These are phyloP conservation scores for Mormyrus iriodes DNA, from an alignment of 2,113 vertebrate genomes.

Conservation along the genomic window DNA sequence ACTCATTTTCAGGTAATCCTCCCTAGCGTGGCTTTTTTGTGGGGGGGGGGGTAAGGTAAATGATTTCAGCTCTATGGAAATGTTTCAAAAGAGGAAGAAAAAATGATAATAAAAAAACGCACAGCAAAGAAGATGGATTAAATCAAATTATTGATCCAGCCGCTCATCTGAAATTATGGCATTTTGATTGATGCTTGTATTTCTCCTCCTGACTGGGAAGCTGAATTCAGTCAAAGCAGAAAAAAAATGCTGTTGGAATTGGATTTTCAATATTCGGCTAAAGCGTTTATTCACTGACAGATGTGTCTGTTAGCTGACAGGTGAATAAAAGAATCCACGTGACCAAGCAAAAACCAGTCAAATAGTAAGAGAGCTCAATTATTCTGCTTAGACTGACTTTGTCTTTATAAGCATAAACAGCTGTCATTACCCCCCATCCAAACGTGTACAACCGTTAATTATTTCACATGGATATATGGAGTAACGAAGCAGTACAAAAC, in stretches of 20 bases:
- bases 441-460: background rate
- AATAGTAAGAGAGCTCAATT: background rate
- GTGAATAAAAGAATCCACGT: background rate
- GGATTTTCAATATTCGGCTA: conserved; percentile 2
- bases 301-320: conserved; percentile 8
- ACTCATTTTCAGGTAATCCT: background rate
- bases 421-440: background rate
- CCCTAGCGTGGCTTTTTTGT: background rate
- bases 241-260: background rate
- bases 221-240: conserved; percentile 6
- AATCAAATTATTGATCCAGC: conserved; percentile 11
- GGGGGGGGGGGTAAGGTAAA: background rate
- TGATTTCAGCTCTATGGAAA: background rate
- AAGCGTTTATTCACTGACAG: conserved; percentile 12
- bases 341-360: background rate
- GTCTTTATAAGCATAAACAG: background rate
- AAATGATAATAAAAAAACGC: background rate
- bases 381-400: background rate
- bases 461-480: background rate
- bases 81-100: background rate
- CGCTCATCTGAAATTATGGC: conserved; percentile 9
- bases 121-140: background rate
- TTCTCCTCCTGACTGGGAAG: conserved; percentile 10
- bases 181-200: conserved; percentile 15
- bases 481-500: background rate